Percentiles rank a stretch among this genome's conserved stretches.
phyloP scores from a whole-genome alignment of 1,140 invertebrate species.

The Panagrolaimus sp. region DNA sequence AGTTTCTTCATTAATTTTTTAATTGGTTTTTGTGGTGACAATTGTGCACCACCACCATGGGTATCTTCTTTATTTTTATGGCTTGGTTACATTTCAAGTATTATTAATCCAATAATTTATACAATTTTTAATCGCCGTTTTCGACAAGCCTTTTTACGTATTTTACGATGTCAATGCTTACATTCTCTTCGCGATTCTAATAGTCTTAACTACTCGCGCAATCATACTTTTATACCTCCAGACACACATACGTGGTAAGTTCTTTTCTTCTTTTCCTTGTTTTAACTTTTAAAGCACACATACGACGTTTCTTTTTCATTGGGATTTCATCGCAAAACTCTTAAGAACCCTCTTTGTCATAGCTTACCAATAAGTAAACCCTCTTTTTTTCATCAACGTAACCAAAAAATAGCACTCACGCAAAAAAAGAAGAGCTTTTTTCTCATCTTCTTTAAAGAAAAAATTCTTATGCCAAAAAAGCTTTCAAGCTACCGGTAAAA shows the following conservation, averaged over 20 bases:
- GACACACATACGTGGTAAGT: conserved; percentile 38
- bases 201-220: conserved; percentile 32
- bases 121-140: conserved; percentile 90
- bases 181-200: conserved; percentile 33
- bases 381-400: too few relatives aligned
- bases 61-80: conserved; percentile 67
- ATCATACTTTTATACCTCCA: conserved; percentile 26
- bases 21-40: conserved; percentile 66
- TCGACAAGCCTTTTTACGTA: conserved; percentile 79
- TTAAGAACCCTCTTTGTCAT: too few relatives aligned
- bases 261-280: background rate
- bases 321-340: too few relatives aligned
- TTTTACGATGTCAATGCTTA: conserved; percentile 72
- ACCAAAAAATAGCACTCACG: too few relatives aligned
- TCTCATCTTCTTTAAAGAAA: too few relatives aligned
- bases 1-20: conserved; percentile 73
- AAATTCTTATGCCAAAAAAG: too few relatives aligned
- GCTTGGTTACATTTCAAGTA: conserved; percentile 84
- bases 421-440: too few relatives aligned
- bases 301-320: too few relatives aligned
- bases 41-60: conserved; percentile 73
- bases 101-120: conserved; percentile 83
- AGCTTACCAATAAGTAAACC: too few relatives aligned
- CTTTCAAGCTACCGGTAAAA: too few relatives aligned
- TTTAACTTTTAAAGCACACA: too few relatives aligned